phyloP scores from a whole-genome alignment of 2,888 invertebrate genomes.

The Leistus spinibarbis region DNA sequence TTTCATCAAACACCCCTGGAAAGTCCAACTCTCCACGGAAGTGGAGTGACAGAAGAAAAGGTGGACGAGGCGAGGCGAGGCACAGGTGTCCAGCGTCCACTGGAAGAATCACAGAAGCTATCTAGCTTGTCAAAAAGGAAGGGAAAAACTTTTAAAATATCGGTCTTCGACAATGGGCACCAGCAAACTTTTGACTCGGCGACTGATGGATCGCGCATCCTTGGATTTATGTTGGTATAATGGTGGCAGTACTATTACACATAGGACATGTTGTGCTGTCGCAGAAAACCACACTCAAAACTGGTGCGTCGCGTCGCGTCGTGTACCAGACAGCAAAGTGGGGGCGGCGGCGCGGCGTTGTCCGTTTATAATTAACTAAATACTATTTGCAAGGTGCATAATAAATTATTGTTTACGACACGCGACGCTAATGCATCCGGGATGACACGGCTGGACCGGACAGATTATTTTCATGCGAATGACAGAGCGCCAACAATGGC shows the following conservation, averaged over 20 bases:
- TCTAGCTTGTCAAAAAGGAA: slow-evolving; percentile 69
- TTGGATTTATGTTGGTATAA: slow-evolving; percentile 52
- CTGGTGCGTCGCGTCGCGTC: neutral
- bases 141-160: slow-evolving; percentile 70
- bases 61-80: slow-evolving; percentile 41
- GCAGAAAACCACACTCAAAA: slow-evolving; percentile 29
- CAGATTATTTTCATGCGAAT: slow-evolving; percentile 53
- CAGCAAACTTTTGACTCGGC: slow-evolving; percentile 23
- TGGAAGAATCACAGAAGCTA: slow-evolving; percentile 56
- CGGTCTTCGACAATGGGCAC: slow-evolving; percentile 56
- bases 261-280: neutral
- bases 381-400: slow-evolving; percentile 49
- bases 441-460: slow-evolving; percentile 50
- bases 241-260: no score
- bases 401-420: slow-evolving; percentile 55
- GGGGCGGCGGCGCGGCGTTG: no score
- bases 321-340: slow-evolving; percentile 27
- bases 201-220: slow-evolving; percentile 48
- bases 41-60: neutral
- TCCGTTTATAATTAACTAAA: slow-evolving; percentile 40
- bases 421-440: slow-evolving; percentile 45
- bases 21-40: slow-evolving; percentile 4
- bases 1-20: neutral
- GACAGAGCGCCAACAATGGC: slow-evolving; percentile 40
- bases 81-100: slow-evolving; percentile 52